phyloP scores from a whole-genome alignment of 2,797 vertebrate species.

The Babyrousa celebensis region DNA sequence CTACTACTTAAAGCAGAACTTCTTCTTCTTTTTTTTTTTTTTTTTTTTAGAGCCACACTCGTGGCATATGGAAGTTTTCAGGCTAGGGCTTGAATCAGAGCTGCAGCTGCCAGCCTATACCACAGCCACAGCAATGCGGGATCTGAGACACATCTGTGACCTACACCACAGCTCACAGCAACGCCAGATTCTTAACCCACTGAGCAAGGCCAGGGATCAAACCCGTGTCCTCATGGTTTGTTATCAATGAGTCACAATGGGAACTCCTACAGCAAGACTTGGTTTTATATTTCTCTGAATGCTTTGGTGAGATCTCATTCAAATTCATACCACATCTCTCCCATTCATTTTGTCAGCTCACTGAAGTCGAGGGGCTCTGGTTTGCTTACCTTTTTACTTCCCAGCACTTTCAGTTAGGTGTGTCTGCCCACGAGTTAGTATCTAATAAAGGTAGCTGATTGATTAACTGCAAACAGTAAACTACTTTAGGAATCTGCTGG shows the following conservation, averaged over 20 bases:
- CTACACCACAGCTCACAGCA: too few species aligned
- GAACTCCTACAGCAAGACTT: background rate
- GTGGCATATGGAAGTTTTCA: too few species aligned
- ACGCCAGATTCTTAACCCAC: too few species aligned
- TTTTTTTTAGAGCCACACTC: too few species aligned
- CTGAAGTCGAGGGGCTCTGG: background rate
- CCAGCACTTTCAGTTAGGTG: background rate
- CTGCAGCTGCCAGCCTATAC: too few species aligned
- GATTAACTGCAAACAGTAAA: constrained; percentile 21
- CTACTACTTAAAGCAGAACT: background rate
- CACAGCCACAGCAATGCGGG: too few species aligned
- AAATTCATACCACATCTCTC: background rate
- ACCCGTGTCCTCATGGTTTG: too few species aligned
- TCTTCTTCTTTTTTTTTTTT: background rate
- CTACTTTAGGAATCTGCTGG: background rate
- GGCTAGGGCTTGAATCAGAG: too few species aligned
- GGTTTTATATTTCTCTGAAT: background rate
- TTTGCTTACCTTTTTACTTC: constrained; percentile 22
- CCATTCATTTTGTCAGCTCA: constrained; percentile 26
- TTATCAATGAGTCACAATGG: too few species aligned
- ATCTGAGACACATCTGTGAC: too few species aligned
- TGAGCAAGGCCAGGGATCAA: too few species aligned
- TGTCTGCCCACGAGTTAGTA: constrained; percentile 13
- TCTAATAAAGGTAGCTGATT: constrained; percentile 51
- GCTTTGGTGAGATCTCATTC: background rate